Evolutionary conservation across 2,797 vertebrate species (phyloP), one percentile per base, ranked within the genome.

Genomic region (Labroides dimidiatus): DNA sequence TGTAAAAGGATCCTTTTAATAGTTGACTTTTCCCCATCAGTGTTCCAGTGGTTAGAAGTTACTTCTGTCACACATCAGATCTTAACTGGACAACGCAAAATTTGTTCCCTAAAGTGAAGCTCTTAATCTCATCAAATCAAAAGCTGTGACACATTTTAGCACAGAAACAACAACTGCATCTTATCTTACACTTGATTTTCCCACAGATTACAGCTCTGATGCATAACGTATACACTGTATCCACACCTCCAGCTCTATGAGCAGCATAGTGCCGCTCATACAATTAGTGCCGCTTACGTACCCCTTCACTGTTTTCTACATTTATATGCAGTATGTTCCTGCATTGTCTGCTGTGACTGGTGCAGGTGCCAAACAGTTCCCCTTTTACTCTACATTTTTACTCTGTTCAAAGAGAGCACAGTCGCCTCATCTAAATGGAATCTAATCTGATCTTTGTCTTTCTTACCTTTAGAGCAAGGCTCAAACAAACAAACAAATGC

Each of bases 381-480:
- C 27, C 14, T 24, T 9, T 50, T 16, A 16, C 48, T 10, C 7
- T 27, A 13, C 7, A 49, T 16, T 24, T 20, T 0, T 21, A 20
- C 20, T 13, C 4, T 12, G 19, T 23, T 23, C 12, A 49, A 49
- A 4, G 21, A 15, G 23, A 49, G 23, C 12, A 14, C 21, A 49
- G 21, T 24, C 48, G 24, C 14, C 14, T 24, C 6, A 24, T 49
- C 23, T 9, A 49, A 49, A 49, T 49, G 8, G 27, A 33, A 33
- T 52, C 50, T 33, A n/a, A 52, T 52, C 24, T 51, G 9, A 51
- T 39, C 0, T 12, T 13, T 64, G 7, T 15, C 42, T 43, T 15
- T 0, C 73, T 81, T 85, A 85, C 84, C 79, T 82, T 58, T 1
- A 64, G 23, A 44, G 20, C 0, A 10, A 52, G 14, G 10, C 53